Conservation (phyloP, 2,888 invertebrate genomes). For the Phalangium opilio region DNA sequence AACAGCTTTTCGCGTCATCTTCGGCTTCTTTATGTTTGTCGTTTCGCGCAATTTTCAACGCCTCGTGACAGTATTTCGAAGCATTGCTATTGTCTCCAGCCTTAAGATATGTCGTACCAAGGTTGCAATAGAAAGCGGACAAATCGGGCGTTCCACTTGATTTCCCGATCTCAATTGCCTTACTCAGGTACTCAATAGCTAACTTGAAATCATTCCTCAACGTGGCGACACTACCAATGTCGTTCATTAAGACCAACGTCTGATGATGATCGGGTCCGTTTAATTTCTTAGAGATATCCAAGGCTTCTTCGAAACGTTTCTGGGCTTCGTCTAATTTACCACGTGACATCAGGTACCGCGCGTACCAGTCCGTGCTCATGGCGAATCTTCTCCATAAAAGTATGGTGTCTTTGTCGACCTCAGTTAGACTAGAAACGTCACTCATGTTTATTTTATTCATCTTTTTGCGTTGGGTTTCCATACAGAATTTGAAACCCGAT, state of each 20-base stretch:
- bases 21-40: constrained; percentile 49
- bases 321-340: constrained; percentile 39
- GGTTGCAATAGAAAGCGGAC: constrained; percentile 50
- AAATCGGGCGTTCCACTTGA: constrained; percentile 40
- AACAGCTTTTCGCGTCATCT: constrained; percentile 58
- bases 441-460: constrained; percentile 26
- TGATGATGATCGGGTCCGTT: constrained; percentile 54
- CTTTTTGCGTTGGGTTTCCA: constrained; percentile 48
- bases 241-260: constrained; percentile 62
- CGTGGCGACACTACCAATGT: constrained; percentile 31
- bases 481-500: constrained; percentile 67
- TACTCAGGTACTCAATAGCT: constrained; percentile 51
- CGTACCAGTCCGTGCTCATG: constrained; percentile 65
- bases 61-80: constrained; percentile 45
- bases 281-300: constrained; percentile 46
- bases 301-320: constrained; percentile 44
- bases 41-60: constrained; percentile 49
- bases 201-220: constrained; percentile 44
- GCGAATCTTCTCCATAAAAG: constrained; percentile 62
- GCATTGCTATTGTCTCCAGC: constrained; percentile 53
- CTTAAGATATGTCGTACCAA: constrained; percentile 62
- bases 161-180: constrained; percentile 45
- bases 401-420: constrained; percentile 45
- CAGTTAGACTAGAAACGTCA: constrained; percentile 17
- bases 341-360: constrained; percentile 33